Conservation (phyloP, 2,888 invertebrate species). For the Ophraella communa region DNA sequence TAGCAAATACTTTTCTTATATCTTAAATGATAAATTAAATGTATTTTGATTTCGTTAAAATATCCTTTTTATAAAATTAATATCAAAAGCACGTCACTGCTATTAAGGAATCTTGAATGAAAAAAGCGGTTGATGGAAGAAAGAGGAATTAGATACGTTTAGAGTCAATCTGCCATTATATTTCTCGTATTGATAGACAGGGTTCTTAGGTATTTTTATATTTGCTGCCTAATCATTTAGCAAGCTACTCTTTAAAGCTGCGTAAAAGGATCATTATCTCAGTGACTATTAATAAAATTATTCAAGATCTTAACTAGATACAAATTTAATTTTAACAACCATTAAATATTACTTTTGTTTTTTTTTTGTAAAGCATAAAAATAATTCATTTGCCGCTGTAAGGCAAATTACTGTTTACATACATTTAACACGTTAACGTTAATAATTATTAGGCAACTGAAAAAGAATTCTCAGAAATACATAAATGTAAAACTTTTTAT, state of each 20-base stretch:
- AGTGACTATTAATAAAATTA: constrained; percentile 14
- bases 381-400: background rate
- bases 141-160: constrained; percentile 58
- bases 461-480: no score
- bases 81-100: constrained; percentile 21
- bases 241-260: constrained; percentile 50
- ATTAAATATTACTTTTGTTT: background rate
- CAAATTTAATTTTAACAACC: background rate
- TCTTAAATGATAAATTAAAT: no score
- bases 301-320: background rate
- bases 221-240: constrained; percentile 53
- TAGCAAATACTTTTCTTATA: no score
- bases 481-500: no score
- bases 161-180: constrained; percentile 58
- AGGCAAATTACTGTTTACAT: background rate
- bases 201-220: constrained; percentile 50
- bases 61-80: background rate
- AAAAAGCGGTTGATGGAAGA: constrained; percentile 38
- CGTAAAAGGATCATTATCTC: constrained; percentile 35
- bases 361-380: background rate
- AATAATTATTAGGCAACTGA: no score
- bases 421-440: no score
- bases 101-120: constrained; percentile 24
- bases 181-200: constrained; percentile 56
- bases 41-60: no score